Conservation (phyloP, 2,113 vertebrate species). For the Dicaeum eximium region DNA sequence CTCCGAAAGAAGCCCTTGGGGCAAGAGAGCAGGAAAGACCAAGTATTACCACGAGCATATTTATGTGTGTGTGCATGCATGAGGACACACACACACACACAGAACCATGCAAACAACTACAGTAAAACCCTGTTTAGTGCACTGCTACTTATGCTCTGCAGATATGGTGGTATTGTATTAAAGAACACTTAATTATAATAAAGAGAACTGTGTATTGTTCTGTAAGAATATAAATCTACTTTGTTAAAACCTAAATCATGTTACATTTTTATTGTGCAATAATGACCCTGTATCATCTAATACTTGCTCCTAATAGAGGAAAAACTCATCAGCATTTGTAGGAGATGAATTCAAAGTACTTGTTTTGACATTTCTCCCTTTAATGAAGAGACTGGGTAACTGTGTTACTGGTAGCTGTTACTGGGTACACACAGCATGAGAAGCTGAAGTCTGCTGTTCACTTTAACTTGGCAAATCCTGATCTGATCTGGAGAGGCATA, state of each 20-base stretch:
- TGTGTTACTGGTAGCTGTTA: background rate
- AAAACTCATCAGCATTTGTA: background rate
- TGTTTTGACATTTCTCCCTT: background rate
- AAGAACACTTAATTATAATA: background rate
- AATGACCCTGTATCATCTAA: background rate
- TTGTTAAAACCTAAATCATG: background rate
- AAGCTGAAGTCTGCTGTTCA: background rate
- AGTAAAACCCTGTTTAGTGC: background rate
- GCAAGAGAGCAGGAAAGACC: background rate
- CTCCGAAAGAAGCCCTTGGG: conserved; percentile 95
- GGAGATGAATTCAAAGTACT: background rate
- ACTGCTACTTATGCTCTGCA: background rate
- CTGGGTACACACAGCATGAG: background rate
- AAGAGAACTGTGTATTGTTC: background rate
- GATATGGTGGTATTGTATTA: background rate
- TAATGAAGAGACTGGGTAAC: background rate
- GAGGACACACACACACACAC: background rate
- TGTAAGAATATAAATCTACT: background rate
- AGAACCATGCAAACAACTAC: background rate
- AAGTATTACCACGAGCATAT: background rate
- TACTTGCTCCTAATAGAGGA: background rate
- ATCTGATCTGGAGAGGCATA: conserved; percentile 18
- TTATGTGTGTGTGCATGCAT: rapidly evolving
- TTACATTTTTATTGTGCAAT: background rate
- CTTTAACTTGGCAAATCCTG: background rate